phyloP scores from a whole-genome alignment of 2,113 vertebrate genomes.

The Calyptomena viridis region DNA sequence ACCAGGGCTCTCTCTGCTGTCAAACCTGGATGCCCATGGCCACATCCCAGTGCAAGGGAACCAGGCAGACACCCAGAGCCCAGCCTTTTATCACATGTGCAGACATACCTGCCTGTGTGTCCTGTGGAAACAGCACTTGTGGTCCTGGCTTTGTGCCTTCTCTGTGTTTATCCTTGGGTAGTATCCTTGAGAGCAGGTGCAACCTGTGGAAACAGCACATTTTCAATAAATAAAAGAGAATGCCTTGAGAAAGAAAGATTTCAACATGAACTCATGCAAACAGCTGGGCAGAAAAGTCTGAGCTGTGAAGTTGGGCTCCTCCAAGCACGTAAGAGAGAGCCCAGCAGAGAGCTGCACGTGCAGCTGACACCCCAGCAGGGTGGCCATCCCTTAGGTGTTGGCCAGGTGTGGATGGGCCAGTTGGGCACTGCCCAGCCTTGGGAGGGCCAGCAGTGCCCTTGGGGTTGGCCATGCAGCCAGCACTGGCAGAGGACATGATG shows the following conservation, averaged over 20 bases:
- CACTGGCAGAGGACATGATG: neutral
- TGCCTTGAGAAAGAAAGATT: neutral
- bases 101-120: neutral
- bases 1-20: neutral
- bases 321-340: neutral
- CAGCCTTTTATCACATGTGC: neutral
- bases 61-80: neutral
- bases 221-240: neutral
- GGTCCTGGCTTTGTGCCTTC: neutral
- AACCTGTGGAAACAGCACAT: neutral
- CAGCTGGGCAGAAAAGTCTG: neutral
- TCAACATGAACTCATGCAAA: neutral
- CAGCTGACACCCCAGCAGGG: rapidly evolving
- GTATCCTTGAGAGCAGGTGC: neutral
- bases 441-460: neutral
- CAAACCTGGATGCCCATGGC: neutral
- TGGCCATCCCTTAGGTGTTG: neutral
- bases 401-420: neutral
- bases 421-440: neutral
- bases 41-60: neutral
- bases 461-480: neutral
- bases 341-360: rapidly evolving
- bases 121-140: neutral
- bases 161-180: neutral
- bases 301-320: neutral